These are phyloP conservation scores for Drosophila mayaguana DNA, from an alignment of 2,888 invertebrate genomes.

Conservation along the genomic window DNA sequence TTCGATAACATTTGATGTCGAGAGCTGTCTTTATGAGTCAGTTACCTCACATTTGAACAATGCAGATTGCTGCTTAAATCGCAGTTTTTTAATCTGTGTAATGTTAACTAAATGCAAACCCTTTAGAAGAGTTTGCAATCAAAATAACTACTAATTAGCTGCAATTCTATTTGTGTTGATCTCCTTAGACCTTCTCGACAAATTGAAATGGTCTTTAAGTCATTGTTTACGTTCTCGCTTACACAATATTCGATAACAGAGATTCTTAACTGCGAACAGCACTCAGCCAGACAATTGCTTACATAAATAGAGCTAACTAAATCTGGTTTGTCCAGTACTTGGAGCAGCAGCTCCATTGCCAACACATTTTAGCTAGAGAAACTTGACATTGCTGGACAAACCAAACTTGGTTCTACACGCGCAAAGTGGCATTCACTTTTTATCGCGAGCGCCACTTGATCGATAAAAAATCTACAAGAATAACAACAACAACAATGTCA, in stretches of 20 bases:
- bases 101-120: too few relatives aligned
- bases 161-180: too few relatives aligned
- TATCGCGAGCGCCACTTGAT: conserved; percentile 38
- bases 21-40: neutral
- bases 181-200: neutral
- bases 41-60: neutral
- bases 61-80: neutral
- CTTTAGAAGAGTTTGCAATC: neutral
- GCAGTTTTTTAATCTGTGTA: neutral
- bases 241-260: conserved; percentile 1
- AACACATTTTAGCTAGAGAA: conserved; percentile 37
- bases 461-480: conserved; percentile 20
- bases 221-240: neutral
- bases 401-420: conserved; percentile 44
- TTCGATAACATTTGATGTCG: neutral
- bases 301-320: conserved; percentile 13
- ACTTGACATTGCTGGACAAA: conserved; percentile 71
- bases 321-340: conserved; percentile 44
- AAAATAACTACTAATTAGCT: neutral
- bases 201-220: neutral
- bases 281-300: conserved; percentile 22
- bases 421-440: conserved; percentile 71
- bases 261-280: conserved; percentile 7
- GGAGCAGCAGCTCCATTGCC: conserved; percentile 2
- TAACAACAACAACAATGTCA: conserved; percentile 17